phyloP scores from a whole-genome alignment of 2,113 vertebrate species.

The Colinus virginianus region DNA sequence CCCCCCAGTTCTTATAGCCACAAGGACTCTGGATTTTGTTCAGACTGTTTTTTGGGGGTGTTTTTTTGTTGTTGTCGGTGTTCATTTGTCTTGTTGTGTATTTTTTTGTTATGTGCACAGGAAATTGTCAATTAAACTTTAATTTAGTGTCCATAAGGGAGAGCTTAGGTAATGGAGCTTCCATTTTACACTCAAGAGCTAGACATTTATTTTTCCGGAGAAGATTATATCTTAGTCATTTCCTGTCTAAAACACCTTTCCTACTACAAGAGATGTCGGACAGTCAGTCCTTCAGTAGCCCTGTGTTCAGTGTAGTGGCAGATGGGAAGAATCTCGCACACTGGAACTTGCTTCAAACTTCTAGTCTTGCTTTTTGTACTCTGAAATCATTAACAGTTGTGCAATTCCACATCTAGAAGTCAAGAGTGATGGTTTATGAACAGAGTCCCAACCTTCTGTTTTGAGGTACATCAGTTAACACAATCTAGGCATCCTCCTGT shows the following conservation, averaged over 20 bases:
- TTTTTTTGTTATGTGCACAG: not conserved
- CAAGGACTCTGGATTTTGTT: not conserved
- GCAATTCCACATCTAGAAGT: not conserved
- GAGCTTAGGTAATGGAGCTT: not conserved
- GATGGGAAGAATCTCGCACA: not conserved
- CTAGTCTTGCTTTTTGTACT: not conserved
- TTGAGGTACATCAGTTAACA: not conserved
- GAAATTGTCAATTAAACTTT: slow-evolving; percentile 25
- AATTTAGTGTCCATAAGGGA: not conserved
- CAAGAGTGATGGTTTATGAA: not conserved
- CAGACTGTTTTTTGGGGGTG: not conserved
- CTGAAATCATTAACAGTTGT: not conserved
- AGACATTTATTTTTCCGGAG: not conserved
- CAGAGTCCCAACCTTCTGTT: not conserved
- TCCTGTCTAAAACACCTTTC: slow-evolving; percentile 7
- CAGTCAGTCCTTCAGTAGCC: not conserved
- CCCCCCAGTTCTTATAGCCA: not conserved
- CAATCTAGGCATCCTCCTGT: not conserved
- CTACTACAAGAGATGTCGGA: not conserved
- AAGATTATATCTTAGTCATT: not conserved
- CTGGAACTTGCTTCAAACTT: not conserved
- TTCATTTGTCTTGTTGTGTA: too few species aligned
- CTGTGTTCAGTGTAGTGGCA: not conserved
- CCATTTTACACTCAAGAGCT: not conserved
- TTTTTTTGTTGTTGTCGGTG: not conserved